Evolutionary conservation across 1,140 invertebrate species (phyloP), one percentile per base, ranked within the genome.

Genomic region (Adelges cooleyi): DNA sequence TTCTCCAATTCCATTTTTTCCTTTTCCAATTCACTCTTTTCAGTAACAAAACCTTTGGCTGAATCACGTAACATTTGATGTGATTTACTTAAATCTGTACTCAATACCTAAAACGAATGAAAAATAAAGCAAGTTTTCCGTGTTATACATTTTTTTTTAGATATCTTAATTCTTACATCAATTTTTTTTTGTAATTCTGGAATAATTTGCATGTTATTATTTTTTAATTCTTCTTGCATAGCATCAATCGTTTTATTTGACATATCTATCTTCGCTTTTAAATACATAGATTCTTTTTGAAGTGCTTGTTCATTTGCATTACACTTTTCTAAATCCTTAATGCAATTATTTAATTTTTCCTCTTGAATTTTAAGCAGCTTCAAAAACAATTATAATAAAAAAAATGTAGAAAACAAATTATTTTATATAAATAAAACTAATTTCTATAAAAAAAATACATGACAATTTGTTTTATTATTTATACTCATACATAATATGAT

Each of bases 171-270:
- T 25, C 13, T 33, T 3, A 62, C 56, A 33, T 62, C 56, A 22
- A 62, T 29, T 48, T 46, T 48, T n/a, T 25, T 46, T 48, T 62
- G 56, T 33, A 62, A 48, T 18, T 62, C 42, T 1, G 38, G 56
- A 23, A 62, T 48, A 62, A 62, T 13, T 23, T 22, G 11, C 29
- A 33, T 6, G 10, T n/a, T 0, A 48, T 18, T 48, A 29, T 22
- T 22, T 33, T 62, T 18, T 44, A 40, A 4, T 17, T 59, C 40
- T 3, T 48, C 56, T 48, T 18, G 17, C 46, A 62, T 46, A 33
- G 10, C 3, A 33, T 18, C 20, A 8, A 62, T 62, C 29, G 23
- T 48, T 29, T 62, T 62, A 27, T 46, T 62, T 20, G n/a, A 46
- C 1, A 9, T n/a, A 20, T 62, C 42, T 29, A 48, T 9, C 46